A percentile compares a stretch with the other conserved stretches of the same genome.
These are phyloP conservation scores for Acanthococcus lagerstroemiae DNA, from an alignment of 2,888 invertebrate species.

Conservation along the genomic window DNA sequence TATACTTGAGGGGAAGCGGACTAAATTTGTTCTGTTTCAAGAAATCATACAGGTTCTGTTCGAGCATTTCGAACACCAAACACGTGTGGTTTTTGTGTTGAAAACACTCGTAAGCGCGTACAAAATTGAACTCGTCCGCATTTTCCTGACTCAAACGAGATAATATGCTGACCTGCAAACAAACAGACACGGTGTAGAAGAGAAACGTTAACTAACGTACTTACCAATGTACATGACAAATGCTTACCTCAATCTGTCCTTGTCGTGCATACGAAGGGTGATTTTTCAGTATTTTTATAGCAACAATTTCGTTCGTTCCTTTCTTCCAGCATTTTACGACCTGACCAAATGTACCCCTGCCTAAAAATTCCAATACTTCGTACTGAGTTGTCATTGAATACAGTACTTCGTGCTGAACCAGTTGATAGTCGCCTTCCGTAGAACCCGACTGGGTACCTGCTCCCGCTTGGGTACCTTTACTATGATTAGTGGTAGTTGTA, in stretches of 20 bases:
- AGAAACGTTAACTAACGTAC: no score
- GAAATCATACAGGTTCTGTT: constrained; percentile 99
- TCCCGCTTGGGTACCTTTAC: constrained; percentile 55
- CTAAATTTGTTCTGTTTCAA: constrained; percentile 99
- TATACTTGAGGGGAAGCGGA: constrained; percentile 94
- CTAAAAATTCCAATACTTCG: constrained; percentile 92
- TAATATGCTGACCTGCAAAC: constrained; percentile 67
- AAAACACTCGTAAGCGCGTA: constrained; percentile 98
- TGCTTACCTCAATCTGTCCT: constrained; percentile 94
- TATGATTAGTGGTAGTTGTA: constrained; percentile 66
- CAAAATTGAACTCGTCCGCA: constrained; percentile 99
- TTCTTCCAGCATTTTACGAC: constrained; percentile 99
- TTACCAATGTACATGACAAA: no score
- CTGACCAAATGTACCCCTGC: constrained; percentile 96
- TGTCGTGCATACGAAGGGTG: constrained; percentile 99
- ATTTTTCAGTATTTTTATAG: constrained; percentile 99
- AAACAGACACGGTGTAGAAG: constrained; percentile 1
- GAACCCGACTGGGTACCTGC: constrained; percentile 53
- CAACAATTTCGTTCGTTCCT: constrained; percentile 99
- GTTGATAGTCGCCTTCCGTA: constrained; percentile 94
- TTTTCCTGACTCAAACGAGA: constrained; percentile 91
- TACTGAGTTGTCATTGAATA: constrained; percentile 94
- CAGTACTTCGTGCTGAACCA: constrained; percentile 94
- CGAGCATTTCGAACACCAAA: constrained; percentile 99
- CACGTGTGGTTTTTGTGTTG: constrained; percentile 99